These are phyloP conservation scores for Orthosia incerta DNA, from an alignment of 2,888 invertebrate genomes.

Conservation along the genomic window DNA sequence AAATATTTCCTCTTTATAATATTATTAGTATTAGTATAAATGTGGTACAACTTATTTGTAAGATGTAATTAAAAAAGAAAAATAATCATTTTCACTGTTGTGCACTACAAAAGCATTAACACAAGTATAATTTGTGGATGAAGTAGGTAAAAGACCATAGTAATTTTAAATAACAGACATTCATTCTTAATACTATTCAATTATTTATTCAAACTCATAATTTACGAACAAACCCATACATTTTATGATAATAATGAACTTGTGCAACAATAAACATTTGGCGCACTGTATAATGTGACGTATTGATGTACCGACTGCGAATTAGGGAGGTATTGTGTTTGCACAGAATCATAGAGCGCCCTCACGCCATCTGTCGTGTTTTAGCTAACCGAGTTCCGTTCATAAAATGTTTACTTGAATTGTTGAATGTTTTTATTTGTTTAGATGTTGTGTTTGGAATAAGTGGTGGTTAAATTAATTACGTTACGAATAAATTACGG, in stretches of 20 bases:
- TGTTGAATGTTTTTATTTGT: constrained; percentile 71
- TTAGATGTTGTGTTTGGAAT: constrained; percentile 62
- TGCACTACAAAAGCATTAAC: too few species aligned
- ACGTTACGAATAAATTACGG: not conserved
- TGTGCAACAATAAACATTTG: constrained; percentile 83
- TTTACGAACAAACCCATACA: constrained; percentile 54
- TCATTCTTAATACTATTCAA: not conserved
- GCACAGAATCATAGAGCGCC: constrained; percentile 71
- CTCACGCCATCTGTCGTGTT: constrained; percentile 85
- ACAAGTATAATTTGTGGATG: too few species aligned
- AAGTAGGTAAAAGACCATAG: not conserved
- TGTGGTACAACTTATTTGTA: too few species aligned
- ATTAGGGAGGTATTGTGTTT: constrained; percentile 87
- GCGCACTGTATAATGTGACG: constrained; percentile 78
- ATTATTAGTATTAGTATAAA: too few species aligned
- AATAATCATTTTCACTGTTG: too few species aligned
- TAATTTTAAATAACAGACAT: not conserved
- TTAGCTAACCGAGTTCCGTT: constrained; percentile 66
- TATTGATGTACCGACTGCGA: constrained; percentile 79
- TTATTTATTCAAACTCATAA: constrained; percentile 53
- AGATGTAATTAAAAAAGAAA: too few species aligned
- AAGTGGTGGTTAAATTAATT: constrained; percentile 38
- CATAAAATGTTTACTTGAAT: constrained; percentile 74
- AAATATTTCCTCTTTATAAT: too few species aligned
- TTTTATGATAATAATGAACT: constrained; percentile 76